Conservation (phyloP, 2,113 vertebrate genomes). For the Channa argus region DNA sequence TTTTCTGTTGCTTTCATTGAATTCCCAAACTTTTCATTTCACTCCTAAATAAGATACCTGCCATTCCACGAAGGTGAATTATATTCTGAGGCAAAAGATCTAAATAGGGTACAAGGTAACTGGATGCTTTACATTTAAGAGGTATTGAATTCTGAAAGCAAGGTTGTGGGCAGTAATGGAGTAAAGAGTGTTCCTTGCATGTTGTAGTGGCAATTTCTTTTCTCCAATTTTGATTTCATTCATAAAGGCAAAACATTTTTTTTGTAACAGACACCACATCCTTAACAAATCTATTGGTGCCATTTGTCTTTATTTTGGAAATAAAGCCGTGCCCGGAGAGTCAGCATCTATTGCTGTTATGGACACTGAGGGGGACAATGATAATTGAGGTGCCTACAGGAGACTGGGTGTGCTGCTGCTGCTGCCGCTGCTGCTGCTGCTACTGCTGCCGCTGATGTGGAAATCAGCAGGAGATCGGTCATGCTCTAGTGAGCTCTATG, state of each 20-base stretch:
- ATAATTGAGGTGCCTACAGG: constrained; percentile 35
- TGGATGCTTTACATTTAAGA: background rate
- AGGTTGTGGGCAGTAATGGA: background rate
- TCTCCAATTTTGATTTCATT: background rate
- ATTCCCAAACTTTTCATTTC: constrained; percentile 28
- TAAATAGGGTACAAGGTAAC: background rate
- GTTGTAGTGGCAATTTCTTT: background rate
- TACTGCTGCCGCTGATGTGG: background rate
- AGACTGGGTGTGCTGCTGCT: constrained; percentile 3
- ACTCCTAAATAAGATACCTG: constrained; percentile 22
- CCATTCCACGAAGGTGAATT: background rate
- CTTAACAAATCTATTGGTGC: background rate
- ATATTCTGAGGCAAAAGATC: background rate
- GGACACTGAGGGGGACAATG: background rate
- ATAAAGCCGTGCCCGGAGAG: constrained; percentile 14
- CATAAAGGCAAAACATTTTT: too few species aligned
- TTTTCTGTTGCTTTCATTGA: constrained; percentile 21
- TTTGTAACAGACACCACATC: background rate
- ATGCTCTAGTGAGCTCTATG: constrained; percentile 20
- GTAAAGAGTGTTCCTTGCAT: background rate
- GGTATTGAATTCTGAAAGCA: background rate
- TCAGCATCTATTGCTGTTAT: constrained; percentile 14
- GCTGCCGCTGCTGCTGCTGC: background rate
- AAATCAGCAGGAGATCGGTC: constrained; percentile 45
- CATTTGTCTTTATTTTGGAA: background rate